Percentiles rank a stretch among this genome's conserved stretches.
These are phyloP conservation scores for Bellardia bayeri DNA, from an alignment of 2,888 invertebrate species.

Conservation along the genomic window DNA sequence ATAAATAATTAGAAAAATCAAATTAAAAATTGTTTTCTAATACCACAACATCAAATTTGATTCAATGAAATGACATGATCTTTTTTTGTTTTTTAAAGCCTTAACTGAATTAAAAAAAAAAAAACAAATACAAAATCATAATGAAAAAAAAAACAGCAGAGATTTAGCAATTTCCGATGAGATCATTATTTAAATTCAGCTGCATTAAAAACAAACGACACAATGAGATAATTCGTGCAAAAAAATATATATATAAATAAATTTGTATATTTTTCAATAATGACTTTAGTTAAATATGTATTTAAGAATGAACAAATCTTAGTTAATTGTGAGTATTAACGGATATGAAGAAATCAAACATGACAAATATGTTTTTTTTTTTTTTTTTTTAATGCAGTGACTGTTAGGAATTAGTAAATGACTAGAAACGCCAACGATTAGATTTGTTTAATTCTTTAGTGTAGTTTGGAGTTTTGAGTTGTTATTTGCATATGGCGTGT, in stretches of 20 bases:
- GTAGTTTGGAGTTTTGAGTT: neutral
- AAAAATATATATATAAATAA: neutral
- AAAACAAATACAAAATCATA: neutral
- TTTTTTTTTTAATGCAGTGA: conserved; percentile 10
- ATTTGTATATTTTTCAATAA: conserved; percentile 6
- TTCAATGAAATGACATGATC: conserved; percentile 40
- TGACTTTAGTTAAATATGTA: conserved; percentile 4
- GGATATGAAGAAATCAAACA: conserved; percentile 32
- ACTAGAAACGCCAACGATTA: conserved; percentile 13
- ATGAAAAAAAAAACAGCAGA: neutral
- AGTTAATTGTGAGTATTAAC: conserved; percentile 13
- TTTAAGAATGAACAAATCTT: conserved; percentile 13
- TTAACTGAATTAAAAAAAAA: conserved; percentile 4
- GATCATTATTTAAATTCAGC: conserved; percentile 46
- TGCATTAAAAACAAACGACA: neutral
- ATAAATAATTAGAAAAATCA: conserved; percentile 25
- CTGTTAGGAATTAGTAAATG: conserved; percentile 1
- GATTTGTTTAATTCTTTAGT: conserved; percentile 18
- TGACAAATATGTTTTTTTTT: conserved; percentile 9
- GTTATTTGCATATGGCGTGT: conserved; percentile 69
- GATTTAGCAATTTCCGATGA: conserved; percentile 69
- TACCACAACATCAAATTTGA: conserved; percentile 53
- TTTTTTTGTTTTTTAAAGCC: conserved; percentile 22
- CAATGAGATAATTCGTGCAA: conserved; percentile 51
- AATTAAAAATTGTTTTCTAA: conserved; percentile 45